A percentile compares a stretch with the other conserved stretches of the same genome.
These are phyloP conservation scores for Chrysolina oricalcia DNA, from an alignment of 2,888 invertebrate species.

Conservation along the genomic window DNA sequence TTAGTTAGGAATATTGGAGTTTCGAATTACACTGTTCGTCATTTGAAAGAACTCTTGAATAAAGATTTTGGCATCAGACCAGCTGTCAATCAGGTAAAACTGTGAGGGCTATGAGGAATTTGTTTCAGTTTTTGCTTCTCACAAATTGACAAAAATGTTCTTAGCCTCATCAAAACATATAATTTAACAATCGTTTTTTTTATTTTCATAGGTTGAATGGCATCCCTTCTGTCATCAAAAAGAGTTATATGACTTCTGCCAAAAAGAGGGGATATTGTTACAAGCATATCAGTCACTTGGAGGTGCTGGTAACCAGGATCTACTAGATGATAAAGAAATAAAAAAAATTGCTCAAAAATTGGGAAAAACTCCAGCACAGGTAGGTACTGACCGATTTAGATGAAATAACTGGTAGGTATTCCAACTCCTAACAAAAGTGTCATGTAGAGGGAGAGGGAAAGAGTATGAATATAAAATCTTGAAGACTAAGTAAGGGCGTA, in stretches of 20 bases:
- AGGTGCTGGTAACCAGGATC: slow-evolving; percentile 72
- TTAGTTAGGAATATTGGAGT: slow-evolving; percentile 82
- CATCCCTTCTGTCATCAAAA: slow-evolving; percentile 83
- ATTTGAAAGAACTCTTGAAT: slow-evolving; percentile 78
- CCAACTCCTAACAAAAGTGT: too few species aligned
- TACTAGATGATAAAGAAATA: slow-evolving; percentile 78
- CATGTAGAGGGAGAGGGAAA: too few species aligned
- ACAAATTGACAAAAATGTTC: too few species aligned
- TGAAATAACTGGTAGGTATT: background rate
- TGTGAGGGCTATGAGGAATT: background rate
- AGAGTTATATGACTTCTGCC: slow-evolving; percentile 79
- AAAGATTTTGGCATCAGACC: slow-evolving; percentile 76
- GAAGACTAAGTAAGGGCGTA: too few species aligned
- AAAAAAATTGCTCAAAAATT: slow-evolving; percentile 76
- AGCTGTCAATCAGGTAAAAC: slow-evolving; percentile 82
- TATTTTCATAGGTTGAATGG: slow-evolving; percentile 80
- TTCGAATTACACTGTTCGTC: slow-evolving; percentile 83
- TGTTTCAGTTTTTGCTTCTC: too few species aligned
- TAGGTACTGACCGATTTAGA: slow-evolving; percentile 45
- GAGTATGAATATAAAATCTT: too few species aligned
- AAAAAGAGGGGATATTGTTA: slow-evolving; percentile 78
- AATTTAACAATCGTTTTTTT: background rate
- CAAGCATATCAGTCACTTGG: slow-evolving; percentile 89
- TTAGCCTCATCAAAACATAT: background rate
- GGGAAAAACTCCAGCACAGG: slow-evolving; percentile 77